Evolutionary conservation across 2,113 vertebrate species (phyloP), one percentile per base, ranked within the genome.

Genomic region (Numida meleagris): DNA sequence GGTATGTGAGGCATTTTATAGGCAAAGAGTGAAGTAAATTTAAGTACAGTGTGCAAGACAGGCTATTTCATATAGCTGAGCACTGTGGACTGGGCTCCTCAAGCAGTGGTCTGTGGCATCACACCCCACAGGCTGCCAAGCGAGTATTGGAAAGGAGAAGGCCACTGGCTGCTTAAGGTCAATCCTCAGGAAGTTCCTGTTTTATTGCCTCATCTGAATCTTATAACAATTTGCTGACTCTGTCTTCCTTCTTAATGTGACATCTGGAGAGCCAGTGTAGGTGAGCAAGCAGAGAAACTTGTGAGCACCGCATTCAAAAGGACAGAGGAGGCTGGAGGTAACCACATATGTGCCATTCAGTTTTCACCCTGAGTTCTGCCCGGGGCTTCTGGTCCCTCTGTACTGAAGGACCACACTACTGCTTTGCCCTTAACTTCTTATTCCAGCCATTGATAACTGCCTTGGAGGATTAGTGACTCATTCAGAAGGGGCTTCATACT

Each of bases 381-480:
- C 38, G 76, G 67, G 24, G 10, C 9, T 78, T 83, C 77, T 68
- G 43, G 6, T 4, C 6, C 9, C 14, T 55, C 23, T 70, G 46
- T 4, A 17, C 18, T 23, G 9, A 21, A 77, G 18, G 17, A 12
- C 27, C 33, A 61, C 40, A 27, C 4, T 80, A 48, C 24, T 83
- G 6, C 40, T 67, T 81, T 6, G 6, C 40, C 45, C 18, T 88
- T 66, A 80, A 21, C 29, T 62, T 76, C 38, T 34, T 55, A 10
- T 33, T 78, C 19, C 67, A 86, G 50, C 19, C 29, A 14, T 29
- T 68, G 24, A 33, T 86, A 34, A 67, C 17, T 45, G 24, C 21
- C 16, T 67, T 71, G 31, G 33, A 45, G 40, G 33, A 40, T 5
- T 2, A 2, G 27, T 0, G 0, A 25, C 12, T 17, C 15, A 19